Base-by-base conservation (phyloP, 2,113 vertebrate species). In the Neogobius melanostomus region DNA sequence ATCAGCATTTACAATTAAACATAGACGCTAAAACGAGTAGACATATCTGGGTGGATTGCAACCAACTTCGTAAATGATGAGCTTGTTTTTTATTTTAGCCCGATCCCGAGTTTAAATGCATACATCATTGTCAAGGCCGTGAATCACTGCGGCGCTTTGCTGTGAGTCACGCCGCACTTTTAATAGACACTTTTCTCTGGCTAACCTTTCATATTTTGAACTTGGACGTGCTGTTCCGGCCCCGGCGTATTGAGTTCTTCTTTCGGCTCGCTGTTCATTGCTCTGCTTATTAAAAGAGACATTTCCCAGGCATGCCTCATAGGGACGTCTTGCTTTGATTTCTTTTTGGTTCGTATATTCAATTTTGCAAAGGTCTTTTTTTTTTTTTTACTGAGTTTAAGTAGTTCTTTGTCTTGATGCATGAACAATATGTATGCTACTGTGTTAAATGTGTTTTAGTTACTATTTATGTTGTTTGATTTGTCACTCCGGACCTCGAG, bases 401-500 rank as follows among this genome's bases (percentile, higher is more conserved):
- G 44, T 43, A 12, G 21, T 81, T 76, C n/a, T 53, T 21, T 66
- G 42, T 64, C 65, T 72, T 69, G 69, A 65, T 75, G 87, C 84
- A 89, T 87, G 83, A 50, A 64, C 45, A 78, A 5, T 76, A 49
- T 66, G 72, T 85, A 74, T 81, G 76, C 56, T 60, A 1, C 71
- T 68, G 54, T 82, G 54, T 77, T 83, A 76, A 11, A 83, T 80
- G 76, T 82, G 43, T 77, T 61, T 12, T 61, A 47, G 42, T 72
- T 68, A 10, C 70, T 79, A 75, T 72, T 77, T 3, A 59, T 36
- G 28, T 36, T 36, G 28, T 75, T 28, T 75, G 7, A 50, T 71
- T 84, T 80, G 83, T 75, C 61, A 70, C 74, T 75, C 90, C 89
- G 85, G 89, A 87, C 89, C 91, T 84, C 75, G 71, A 84, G 89